A percentile compares a stretch with the other conserved stretches of the same genome.
Evolutionary conservation across 2,888 invertebrate species (phyloP).

Genomic region (Diaprepes abbreviatus): DNA sequence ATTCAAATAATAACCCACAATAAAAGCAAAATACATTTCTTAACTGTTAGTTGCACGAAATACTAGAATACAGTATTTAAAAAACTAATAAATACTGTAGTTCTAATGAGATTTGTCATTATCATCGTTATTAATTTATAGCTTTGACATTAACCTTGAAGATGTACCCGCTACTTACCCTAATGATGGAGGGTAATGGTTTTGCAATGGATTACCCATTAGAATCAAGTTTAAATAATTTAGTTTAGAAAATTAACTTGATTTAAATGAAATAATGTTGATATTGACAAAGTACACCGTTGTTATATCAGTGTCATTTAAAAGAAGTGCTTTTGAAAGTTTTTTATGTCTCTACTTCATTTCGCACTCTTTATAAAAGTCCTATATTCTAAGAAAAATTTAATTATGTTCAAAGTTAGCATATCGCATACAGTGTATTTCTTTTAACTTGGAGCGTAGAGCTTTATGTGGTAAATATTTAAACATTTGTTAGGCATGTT

Average conservation of each 20-base stretch:
- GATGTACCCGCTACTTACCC: background rate
- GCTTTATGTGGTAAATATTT: too few species aligned
- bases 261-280: too few species aligned
- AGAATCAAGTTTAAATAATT: background rate
- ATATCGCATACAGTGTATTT: too few species aligned
- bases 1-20: background rate
- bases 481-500: too few species aligned
- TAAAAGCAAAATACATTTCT: constrained; percentile 6
- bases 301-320: too few species aligned
- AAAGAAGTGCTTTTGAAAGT: too few species aligned
- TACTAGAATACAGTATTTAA: constrained; percentile 1
- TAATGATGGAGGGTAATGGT: constrained; percentile 4
- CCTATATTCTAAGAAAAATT: too few species aligned
- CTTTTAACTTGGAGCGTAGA: too few species aligned
- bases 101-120: constrained; percentile 39
- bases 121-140: constrained; percentile 67
- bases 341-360: too few species aligned
- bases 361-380: too few species aligned
- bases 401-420: too few species aligned
- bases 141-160: constrained; percentile 47
- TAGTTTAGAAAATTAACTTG: background rate
- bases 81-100: constrained; percentile 15
- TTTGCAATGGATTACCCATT: constrained; percentile 3
- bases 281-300: too few species aligned
- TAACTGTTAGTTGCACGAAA: constrained; percentile 13